Base-by-base conservation (phyloP, 2,797 vertebrate species). In the Paratrypauchen microcephalus region DNA sequence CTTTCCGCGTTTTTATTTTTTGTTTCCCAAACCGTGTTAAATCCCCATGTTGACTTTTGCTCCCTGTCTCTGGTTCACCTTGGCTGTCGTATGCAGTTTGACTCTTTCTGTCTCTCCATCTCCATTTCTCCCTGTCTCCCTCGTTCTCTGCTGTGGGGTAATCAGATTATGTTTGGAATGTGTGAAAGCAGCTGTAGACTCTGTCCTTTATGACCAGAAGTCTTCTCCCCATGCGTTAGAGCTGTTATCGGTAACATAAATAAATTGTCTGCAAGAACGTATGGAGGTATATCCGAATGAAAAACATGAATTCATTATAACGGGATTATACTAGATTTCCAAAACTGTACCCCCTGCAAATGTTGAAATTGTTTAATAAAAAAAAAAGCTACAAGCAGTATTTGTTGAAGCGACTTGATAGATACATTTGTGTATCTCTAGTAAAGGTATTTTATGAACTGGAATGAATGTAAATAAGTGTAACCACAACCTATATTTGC, bases 131-230 rank as follows among this genome's bases (percentile, higher is more conserved):
- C 26, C 59, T 11, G 0, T 23, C 23, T n/a, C 60, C 30, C 47
- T 41, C 54, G 6, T 15, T 50, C 28, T 48, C 26, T 57, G 32
- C 72, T 69, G 45, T 63, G 59, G 62, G 66, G 77, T 84, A 78
- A 85, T 88, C 69, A 15, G 68, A 84, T 87, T 82, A 82, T 48
- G 66, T 30, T 68, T 78, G 76, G 85, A 89, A 87, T 88, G 78
- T 82, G 75, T 86, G 68, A 84, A 83, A 76, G 70, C 21, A 36
- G 62, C 62, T 32, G 66, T 58, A 71, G 68, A 58, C 67, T 63
- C 55, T 41, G 47, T 69, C 73, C 41, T 18, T 28, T 4, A 15
- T 4, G 30, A 12, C 12, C 39, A 19, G 58, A 61, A 12, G 5
- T 61, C 28, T 54, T 30, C 39, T 62, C 39, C 61, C 65, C 56